Evolutionary conservation across 2,113 vertebrate species (phyloP), one percentile per base, ranked within the genome.

Genomic region (Aplodontia rufa): DNA sequence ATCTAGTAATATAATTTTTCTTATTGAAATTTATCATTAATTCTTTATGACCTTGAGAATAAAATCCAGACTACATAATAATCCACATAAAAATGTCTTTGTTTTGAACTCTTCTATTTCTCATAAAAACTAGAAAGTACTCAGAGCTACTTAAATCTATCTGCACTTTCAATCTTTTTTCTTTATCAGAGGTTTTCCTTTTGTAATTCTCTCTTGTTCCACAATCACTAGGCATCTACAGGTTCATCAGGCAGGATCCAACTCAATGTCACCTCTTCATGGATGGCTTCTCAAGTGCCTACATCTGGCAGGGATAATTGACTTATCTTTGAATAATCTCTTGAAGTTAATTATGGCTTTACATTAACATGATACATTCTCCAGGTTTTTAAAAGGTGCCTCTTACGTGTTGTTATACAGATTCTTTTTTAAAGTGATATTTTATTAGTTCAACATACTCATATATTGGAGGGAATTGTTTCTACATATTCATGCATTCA

Each of bases 1-100:
- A 83, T 84, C 35, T 91, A 93, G 72, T 93, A 42, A 80, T 40
- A 93, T 66, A 17, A 85, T 90, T 90, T 96, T 96, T 64, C 49
- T n/a, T 49, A 9, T 69, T 87, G 51, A 95, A 88, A 58, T 92
- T 80, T 90, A 47, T 45, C 80, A 13, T 75, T 42, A 90, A 64
- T 62, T 75, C 0, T 22, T 42, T 81, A 60, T 60, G 53, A 40
- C 37, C 28, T 3, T 83, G 79, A 91, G 14, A 64, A 74, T 90
- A 92, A 96, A 95, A 91, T 74, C 35, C 32, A 95, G 30, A 28
- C 19, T 74, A 6, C 19, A 79, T 82, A 42, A 28, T 17, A 49
- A 26, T 10, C 7, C 53, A 66, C 17, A 14, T 45, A 89, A 82
- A 80, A 6, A 30, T 60, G 37, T 68, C 8, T 69, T 88, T 90